phyloP scores from a whole-genome alignment of 1,140 invertebrate species.

The Eubasilissa regina region DNA sequence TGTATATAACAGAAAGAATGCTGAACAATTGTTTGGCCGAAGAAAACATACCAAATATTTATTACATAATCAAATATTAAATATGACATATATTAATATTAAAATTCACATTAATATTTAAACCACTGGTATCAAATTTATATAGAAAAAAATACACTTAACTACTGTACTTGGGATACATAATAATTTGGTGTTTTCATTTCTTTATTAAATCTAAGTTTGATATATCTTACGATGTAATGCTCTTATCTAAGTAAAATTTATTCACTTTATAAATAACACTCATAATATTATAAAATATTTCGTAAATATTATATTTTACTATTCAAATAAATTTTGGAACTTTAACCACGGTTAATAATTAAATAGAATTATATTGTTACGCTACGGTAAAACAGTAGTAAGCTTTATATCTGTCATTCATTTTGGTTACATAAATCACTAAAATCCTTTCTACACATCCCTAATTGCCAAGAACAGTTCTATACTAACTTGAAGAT shows the following conservation, averaged over 20 bases:
- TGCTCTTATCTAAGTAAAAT: no score
- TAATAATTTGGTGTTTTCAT: conserved; percentile 35
- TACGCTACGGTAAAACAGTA: background rate
- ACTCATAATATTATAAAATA: background rate
- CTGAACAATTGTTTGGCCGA: no score
- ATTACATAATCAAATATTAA: no score
- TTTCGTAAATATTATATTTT: conserved; percentile 1
- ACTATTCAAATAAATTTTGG: conserved; percentile 12
- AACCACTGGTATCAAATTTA: conserved; percentile 36
- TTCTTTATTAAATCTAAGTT: conserved; percentile 19
- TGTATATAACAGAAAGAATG: no score
- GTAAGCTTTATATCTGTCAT: background rate
- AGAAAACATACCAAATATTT: no score
- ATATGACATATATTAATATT: no score
- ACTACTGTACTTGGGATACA: conserved; percentile 21
- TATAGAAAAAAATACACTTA: conserved; percentile 42
- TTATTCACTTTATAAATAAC: no score
- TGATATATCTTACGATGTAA: no score
- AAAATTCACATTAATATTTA: no score
- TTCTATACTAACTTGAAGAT: no score
- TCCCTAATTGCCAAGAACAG: no score
- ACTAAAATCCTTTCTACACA: background rate
- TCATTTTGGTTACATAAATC: conserved; percentile 8
- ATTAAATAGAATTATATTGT: background rate
- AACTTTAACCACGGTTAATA: conserved; percentile 14